Evolutionary conservation across 2,113 vertebrate genomes (phyloP), one percentile per base, ranked within the genome.

Genomic region (Tringa solitaria): DNA sequence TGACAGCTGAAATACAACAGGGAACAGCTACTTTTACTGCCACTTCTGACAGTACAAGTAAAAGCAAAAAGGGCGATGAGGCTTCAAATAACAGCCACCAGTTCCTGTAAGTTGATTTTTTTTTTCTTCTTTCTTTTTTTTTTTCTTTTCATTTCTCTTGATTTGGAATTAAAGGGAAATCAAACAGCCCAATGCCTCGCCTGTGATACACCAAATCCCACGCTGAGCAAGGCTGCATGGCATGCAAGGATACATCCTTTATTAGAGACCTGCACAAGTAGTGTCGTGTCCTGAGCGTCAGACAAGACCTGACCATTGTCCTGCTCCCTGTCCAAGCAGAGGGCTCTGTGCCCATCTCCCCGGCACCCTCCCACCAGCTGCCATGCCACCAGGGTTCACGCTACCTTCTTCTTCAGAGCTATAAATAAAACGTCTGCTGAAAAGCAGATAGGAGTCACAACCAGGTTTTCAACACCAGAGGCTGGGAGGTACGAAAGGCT

Each of bases 261-360:
- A 3, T 27, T 30, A 43, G 1, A 0, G 26, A 59, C 16, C 39
- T 64, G 56, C 39, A 48, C 23, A 23, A 23, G 48, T 8, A 18
- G 12, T 6, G 41, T 26, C 0, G 0, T 57, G 23, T 69, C 54
- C 64, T 30, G 22, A 27, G 32, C 45, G 30, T 30, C 4, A 6
- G 57, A 50, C 17, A n/a, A 72, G 83, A 33, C 22, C 39, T 33
- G 46, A 26, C 24, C 33, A 9, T 26, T 14, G 64, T 59, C 50
- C 27, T 7, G 1, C 20, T 35, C 45, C 20, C 32, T 21, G 33
- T 17, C 51, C n/a, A 43, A 48, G 51, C 19, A 27, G 39, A 56
- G 32, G 17, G 8, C 22, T 48, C 59, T 54, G 21, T 22, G 45
- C 27, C 20, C 43, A 6, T 7, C 48, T 46, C 41, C 18, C 24